phyloP scores from a whole-genome alignment of 2,113 vertebrate genomes.

The Leucosticte australis region DNA sequence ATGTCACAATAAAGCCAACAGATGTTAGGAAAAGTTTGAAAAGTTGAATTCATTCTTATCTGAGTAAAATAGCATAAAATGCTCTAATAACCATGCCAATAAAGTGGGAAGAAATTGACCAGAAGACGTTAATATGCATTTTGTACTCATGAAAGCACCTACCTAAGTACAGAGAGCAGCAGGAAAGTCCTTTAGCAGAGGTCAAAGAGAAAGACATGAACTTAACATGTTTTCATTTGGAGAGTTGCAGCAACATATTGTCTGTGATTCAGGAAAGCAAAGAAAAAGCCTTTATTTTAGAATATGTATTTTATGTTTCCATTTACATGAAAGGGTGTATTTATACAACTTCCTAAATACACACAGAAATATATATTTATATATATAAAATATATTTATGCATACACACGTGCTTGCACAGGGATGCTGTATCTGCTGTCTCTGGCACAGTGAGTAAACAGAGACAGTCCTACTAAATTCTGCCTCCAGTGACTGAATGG shows the following conservation, averaged over 20 bases:
- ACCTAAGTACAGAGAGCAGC: neutral
- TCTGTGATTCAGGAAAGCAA: neutral
- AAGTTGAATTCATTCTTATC: neutral
- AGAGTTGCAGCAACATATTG: neutral
- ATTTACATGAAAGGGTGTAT: neutral
- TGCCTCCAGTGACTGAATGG: rapidly evolving
- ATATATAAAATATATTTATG: too few species aligned
- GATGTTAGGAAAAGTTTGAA: neutral
- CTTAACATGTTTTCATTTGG: neutral
- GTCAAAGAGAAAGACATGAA: neutral
- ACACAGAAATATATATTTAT: neutral
- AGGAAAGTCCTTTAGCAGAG: neutral
- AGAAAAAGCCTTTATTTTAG: neutral
- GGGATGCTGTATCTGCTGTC: rapidly evolving
- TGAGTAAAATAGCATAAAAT: neutral
- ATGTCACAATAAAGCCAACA: neutral
- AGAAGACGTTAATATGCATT: neutral
- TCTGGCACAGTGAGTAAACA: neutral
- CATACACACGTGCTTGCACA: rapidly evolving
- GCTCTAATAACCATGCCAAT: neutral
- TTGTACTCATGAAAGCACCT: neutral
- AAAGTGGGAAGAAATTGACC: neutral
- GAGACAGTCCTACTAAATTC: neutral
- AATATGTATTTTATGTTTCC: neutral
- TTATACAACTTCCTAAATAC: neutral